Percentiles rank a stretch among this genome's conserved stretches.
Conservation (phyloP, 2,888 invertebrate genomes). For the Archips xylosteana region DNA sequence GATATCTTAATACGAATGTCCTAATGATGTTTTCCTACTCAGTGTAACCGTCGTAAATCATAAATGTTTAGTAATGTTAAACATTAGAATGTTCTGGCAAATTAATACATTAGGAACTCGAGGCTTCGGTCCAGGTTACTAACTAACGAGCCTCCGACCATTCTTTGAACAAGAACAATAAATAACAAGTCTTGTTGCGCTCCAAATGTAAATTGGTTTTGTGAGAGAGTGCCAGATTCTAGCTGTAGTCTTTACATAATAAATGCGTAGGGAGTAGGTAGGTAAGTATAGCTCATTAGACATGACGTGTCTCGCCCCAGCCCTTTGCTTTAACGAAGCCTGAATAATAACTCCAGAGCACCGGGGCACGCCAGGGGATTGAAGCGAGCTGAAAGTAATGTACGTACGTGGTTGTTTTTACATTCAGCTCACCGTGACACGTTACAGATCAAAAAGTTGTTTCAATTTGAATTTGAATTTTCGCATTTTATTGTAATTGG, state of each 20-base stretch:
- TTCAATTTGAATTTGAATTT: conserved; percentile 15
- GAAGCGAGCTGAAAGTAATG: conserved; percentile 35
- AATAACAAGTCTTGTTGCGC: conserved; percentile 37
- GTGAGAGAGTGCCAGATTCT: conserved; percentile 52
- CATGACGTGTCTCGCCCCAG: conserved; percentile 45
- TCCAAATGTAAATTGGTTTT: conserved; percentile 40
- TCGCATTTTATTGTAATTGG: background rate
- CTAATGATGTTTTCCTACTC: conserved; percentile 20
- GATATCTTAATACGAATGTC: conserved; percentile 11
- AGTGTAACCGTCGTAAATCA: conserved; percentile 25
- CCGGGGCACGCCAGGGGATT: conserved; percentile 36
- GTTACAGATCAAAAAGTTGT: conserved; percentile 3
- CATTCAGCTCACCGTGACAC: conserved; percentile 19
- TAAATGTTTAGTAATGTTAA: conserved; percentile 27
- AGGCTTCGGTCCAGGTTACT: conserved; percentile 31
- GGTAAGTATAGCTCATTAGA: conserved; percentile 51
- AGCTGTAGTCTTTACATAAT: conserved; percentile 55
- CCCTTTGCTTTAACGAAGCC: conserved; percentile 44
- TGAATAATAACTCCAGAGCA: conserved; percentile 39
- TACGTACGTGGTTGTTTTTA: conserved; percentile 40
- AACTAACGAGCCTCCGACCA: conserved; percentile 33
- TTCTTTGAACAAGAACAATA: conserved; percentile 42
- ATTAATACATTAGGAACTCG: conserved; percentile 21
- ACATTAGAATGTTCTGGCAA: conserved; percentile 17
- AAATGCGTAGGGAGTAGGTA: conserved; percentile 50